Evolutionary conservation across 2,888 invertebrate species (phyloP).

Genomic region (Drosophila algonquin): DNA sequence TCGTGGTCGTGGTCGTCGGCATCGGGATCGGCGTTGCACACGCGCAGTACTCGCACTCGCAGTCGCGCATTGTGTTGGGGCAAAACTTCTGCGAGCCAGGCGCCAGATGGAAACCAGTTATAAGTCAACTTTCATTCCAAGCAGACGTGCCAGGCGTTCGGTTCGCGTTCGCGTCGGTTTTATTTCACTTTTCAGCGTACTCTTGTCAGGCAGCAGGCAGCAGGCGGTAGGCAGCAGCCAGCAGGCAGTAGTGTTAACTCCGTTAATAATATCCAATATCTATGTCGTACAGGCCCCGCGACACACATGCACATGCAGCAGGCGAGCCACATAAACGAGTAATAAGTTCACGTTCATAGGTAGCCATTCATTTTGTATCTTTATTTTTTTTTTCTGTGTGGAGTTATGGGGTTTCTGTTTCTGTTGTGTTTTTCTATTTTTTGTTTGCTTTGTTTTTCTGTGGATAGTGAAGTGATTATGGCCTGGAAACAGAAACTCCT

Average conservation of each 20-base stretch:
- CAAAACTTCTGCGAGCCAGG: conserved; percentile 57
- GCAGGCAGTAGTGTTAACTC: conserved; percentile 8
- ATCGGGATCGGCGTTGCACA: conserved; percentile 49
- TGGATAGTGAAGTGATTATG: conserved; percentile 8
- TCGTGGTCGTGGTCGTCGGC: conserved; percentile 13
- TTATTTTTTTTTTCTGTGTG: conserved; percentile 34
- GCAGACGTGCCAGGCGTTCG: conserved; percentile 79
- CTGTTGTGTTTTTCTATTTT: not conserved
- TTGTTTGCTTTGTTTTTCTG: conserved; percentile 2
- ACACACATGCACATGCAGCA: conserved; percentile 22
- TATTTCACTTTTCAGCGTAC: conserved; percentile 15
- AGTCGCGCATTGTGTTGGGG: conserved; percentile 17
- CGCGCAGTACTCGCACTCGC: conserved; percentile 45
- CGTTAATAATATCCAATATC: conserved; percentile 25
- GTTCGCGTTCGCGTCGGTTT: conserved; percentile 60
- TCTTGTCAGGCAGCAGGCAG: not conserved
- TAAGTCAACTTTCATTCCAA: conserved; percentile 83
- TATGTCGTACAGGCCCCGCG: conserved; percentile 1
- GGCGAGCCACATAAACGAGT: conserved; percentile 34
- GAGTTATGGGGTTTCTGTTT: conserved; percentile 4
- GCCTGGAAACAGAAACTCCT: not conserved
- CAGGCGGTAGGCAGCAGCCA: conserved; percentile 12
- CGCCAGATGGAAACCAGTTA: conserved; percentile 81
- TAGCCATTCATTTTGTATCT: conserved; percentile 25
- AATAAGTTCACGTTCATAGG: conserved; percentile 52